These are phyloP conservation scores for Carduelis carduelis DNA, from an alignment of 2,797 vertebrate species.

Conservation along the genomic window DNA sequence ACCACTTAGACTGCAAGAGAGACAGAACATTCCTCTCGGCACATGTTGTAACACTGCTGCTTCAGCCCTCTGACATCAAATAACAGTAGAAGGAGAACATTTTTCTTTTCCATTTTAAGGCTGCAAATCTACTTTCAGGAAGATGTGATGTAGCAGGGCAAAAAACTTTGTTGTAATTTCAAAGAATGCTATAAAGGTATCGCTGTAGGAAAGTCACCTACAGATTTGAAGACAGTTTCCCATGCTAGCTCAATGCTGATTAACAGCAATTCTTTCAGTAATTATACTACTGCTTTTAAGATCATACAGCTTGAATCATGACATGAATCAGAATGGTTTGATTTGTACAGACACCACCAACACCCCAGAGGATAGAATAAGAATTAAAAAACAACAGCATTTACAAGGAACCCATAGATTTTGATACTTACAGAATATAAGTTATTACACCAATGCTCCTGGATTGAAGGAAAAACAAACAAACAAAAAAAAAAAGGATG, in stretches of 20 bases:
- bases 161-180: background rate
- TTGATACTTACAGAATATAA: slow-evolving; percentile 85
- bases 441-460: slow-evolving; percentile 87
- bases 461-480: slow-evolving; percentile 21
- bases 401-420: background rate
- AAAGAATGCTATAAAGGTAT: background rate
- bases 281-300: background rate
- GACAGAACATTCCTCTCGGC: background rate
- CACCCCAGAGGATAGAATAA: background rate
- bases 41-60: background rate
- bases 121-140: background rate
- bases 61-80: background rate
- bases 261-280: background rate
- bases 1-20: slow-evolving; percentile 86
- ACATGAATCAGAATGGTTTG: background rate
- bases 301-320: background rate
- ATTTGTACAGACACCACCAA: background rate
- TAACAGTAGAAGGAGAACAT: rapidly evolving
- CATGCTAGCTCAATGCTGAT: background rate
- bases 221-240: background rate
- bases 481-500: background rate
- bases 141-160: background rate
- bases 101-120: background rate
- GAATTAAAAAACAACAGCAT: background rate
- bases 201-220: background rate